phyloP scores from a whole-genome alignment of 1,140 invertebrate genomes.

The Lutraria rhynchaena region DNA sequence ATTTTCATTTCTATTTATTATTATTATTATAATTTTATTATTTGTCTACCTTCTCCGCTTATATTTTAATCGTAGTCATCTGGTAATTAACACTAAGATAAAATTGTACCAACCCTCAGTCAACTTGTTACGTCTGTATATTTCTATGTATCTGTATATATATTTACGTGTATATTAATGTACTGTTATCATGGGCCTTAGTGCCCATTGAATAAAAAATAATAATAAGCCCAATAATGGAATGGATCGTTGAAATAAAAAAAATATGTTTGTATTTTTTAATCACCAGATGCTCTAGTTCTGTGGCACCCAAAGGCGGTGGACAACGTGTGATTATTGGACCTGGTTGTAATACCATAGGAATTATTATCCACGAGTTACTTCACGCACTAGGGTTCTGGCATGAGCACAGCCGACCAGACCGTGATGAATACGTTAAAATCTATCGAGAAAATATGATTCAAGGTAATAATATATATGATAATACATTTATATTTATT shows the following conservation, averaged over 20 bases:
- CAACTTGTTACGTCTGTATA: neutral
- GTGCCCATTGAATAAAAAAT: no score
- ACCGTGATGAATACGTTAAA: conserved; percentile 89
- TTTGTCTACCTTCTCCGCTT: no score
- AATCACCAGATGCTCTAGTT: conserved; percentile 63
- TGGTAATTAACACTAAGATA: no score
- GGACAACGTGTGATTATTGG: conserved; percentile 64
- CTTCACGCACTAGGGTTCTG: conserved; percentile 93
- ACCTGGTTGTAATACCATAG: conserved; percentile 59
- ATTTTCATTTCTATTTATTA: no score
- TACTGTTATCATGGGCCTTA: no score
- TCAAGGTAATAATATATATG: no score
- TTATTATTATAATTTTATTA: no score
- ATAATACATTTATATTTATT: no score
- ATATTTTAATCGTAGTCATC: no score
- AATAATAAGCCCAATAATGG: neutral
- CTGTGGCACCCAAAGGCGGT: conserved; percentile 63
- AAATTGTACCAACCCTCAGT: neutral
- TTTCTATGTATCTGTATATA: no score
- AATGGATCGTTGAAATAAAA: neutral
- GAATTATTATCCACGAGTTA: conserved; percentile 87
- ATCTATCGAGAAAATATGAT: conserved; percentile 89
- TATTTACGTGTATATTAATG: no score
- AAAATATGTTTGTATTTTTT: neutral
- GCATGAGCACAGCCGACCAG: conserved; percentile 92